Conservation (phyloP, 1,140 invertebrate species). For the Lethocerus indicus region DNA sequence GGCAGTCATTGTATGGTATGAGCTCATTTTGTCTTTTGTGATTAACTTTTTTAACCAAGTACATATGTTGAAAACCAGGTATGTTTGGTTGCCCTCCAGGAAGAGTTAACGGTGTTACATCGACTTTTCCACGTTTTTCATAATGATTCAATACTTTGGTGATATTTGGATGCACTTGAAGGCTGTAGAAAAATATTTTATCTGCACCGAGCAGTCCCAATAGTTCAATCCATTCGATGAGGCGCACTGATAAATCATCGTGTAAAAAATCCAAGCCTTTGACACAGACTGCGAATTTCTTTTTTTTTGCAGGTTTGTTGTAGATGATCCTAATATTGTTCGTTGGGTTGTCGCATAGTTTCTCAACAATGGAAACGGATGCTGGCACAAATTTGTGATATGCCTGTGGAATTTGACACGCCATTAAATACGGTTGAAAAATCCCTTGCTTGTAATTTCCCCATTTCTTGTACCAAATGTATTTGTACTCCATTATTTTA, state of each 20-base stretch:
- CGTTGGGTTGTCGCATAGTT: conserved; percentile 63
- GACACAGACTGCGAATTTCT: conserved; percentile 84
- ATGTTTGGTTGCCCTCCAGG: conserved; percentile 84
- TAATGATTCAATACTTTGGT: conserved; percentile 76
- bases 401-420: conserved; percentile 63
- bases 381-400: conserved; percentile 57
- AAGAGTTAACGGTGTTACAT: conserved; percentile 71
- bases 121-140: conserved; percentile 49
- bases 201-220: conserved; percentile 72
- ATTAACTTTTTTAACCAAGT: conserved; percentile 74
- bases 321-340: conserved; percentile 79
- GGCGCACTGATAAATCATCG: conserved; percentile 71
- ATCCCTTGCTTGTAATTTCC: conserved; percentile 85
- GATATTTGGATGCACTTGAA: conserved; percentile 80
- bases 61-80: conserved; percentile 72
- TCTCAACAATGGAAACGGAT: conserved; percentile 73
- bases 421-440: conserved; percentile 78
- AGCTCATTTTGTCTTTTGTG: conserved; percentile 88
- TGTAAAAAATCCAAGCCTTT: conserved; percentile 84
- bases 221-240: conserved; percentile 92
- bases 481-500: conserved; percentile 74
- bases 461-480: conserved; percentile 89
- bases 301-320: conserved; percentile 39
- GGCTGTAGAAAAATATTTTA: conserved; percentile 83
- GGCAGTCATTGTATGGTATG: conserved; percentile 92